Conservation (phyloP, 1,140 invertebrate genomes). For the Lasioglossum albipes region DNA sequence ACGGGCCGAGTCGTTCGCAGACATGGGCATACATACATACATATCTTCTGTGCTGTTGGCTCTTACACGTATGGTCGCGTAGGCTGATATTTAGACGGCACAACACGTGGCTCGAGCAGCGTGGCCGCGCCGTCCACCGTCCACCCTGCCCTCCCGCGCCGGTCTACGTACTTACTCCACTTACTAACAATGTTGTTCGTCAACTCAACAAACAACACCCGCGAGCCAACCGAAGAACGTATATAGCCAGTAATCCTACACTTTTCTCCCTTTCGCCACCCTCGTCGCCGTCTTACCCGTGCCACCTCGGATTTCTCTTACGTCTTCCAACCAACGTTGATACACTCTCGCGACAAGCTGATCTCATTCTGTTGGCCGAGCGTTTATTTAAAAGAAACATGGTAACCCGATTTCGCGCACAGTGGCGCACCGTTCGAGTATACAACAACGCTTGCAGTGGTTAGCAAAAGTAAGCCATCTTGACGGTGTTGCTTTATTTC, state of each 20-base stretch:
- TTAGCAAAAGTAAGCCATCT: background rate
- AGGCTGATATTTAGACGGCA: conserved; percentile 55
- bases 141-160: background rate
- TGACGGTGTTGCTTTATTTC: background rate
- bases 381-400: conserved; percentile 41
- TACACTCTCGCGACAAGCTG: conserved; percentile 53
- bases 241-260: conserved; percentile 54
- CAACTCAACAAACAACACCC: conserved; percentile 56
- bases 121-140: background rate
- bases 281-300: background rate
- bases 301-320: conserved; percentile 58
- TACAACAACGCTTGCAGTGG: background rate
- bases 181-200: conserved; percentile 64
- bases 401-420: conserved; percentile 22
- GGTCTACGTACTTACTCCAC: conserved; percentile 33
- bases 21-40: background rate
- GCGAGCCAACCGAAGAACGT: conserved; percentile 31
- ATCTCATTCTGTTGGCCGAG: conserved; percentile 38
- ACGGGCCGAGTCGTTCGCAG: background rate
- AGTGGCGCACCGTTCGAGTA: background rate
- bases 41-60: background rate
- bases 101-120: conserved; percentile 35
- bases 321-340: conserved; percentile 49
- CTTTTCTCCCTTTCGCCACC: conserved; percentile 12
- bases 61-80: conserved; percentile 30